Evolutionary conservation across 1,140 invertebrate genomes (phyloP).

Genomic region (Ooceraea biroi): DNA sequence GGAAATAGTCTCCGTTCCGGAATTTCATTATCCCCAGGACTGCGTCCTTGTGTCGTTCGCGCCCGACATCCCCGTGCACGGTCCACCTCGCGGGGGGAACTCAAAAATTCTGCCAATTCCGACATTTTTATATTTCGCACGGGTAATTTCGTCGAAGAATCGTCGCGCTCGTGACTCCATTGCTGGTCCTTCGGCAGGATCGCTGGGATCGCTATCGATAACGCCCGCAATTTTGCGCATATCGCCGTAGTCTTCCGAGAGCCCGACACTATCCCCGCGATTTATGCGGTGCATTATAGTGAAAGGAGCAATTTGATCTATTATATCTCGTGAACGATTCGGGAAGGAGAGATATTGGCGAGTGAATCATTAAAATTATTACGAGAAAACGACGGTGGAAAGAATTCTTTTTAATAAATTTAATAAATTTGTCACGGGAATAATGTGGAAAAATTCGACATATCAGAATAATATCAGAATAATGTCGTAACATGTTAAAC

Average conservation of each 20-base stretch:
- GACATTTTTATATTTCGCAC: conserved; percentile 18
- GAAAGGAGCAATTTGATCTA: too few relatives aligned
- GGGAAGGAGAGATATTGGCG: too few relatives aligned
- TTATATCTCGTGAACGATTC: too few relatives aligned
- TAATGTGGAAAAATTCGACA: neutral
- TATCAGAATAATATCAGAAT: too few relatives aligned
- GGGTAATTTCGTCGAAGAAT: conserved; percentile 38
- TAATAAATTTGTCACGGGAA: conserved; percentile 1
- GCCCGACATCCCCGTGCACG: conserved; percentile 13
- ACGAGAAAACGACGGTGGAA: neutral
- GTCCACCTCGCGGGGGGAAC: neutral
- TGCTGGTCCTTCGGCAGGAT: neutral
- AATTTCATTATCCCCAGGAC: conserved; percentile 50
- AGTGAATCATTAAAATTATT: neutral
- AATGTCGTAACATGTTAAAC: too few relatives aligned
- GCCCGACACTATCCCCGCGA: neutral
- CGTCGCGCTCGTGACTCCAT: neutral
- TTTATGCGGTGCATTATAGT: too few relatives aligned
- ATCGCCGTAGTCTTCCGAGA: neutral
- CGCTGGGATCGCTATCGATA: neutral
- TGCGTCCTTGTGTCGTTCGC: conserved; percentile 5
- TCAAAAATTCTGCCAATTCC: conserved; percentile 47
- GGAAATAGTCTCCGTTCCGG: conserved; percentile 41
- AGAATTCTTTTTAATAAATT: neutral
- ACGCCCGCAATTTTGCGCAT: conserved; percentile 11